These are phyloP conservation scores for Lagopus leucura DNA, from an alignment of 2,113 vertebrate species.

Conservation along the genomic window DNA sequence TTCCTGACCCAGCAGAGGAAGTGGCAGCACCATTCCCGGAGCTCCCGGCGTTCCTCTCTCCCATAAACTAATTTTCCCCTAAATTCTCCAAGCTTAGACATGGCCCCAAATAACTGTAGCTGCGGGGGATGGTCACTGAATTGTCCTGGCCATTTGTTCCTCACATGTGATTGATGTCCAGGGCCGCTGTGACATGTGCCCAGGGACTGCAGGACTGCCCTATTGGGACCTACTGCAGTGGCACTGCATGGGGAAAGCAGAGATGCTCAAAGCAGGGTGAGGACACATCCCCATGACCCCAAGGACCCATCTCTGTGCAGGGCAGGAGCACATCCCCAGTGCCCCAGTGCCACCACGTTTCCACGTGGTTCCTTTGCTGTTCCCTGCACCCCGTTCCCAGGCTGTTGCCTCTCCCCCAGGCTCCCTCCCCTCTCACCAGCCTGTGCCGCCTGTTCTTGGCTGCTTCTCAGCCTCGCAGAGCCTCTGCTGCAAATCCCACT, in stretches of 20 bases:
- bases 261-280: neutral
- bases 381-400: neutral
- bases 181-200: neutral
- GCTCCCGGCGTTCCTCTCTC: neutral
- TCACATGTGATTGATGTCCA: neutral
- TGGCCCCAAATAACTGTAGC: neutral
- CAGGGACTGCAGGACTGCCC: neutral
- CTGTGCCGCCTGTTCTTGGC: conserved; percentile 17
- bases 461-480: neutral
- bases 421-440: conserved; percentile 24
- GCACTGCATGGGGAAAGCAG: rapidly evolving
- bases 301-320: rapidly evolving
- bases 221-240: rapidly evolving
- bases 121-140: neutral
- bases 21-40: neutral
- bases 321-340: neutral
- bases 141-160: neutral
- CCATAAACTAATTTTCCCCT: neutral
- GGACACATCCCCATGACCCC: rapidly evolving
- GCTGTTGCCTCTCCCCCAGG: neutral
- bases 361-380: neutral
- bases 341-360: neutral
- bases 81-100: neutral
- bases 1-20: neutral
- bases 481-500: neutral